Conservation (phyloP, 2,113 vertebrate genomes). For the Herpetotheres cachinnans region DNA sequence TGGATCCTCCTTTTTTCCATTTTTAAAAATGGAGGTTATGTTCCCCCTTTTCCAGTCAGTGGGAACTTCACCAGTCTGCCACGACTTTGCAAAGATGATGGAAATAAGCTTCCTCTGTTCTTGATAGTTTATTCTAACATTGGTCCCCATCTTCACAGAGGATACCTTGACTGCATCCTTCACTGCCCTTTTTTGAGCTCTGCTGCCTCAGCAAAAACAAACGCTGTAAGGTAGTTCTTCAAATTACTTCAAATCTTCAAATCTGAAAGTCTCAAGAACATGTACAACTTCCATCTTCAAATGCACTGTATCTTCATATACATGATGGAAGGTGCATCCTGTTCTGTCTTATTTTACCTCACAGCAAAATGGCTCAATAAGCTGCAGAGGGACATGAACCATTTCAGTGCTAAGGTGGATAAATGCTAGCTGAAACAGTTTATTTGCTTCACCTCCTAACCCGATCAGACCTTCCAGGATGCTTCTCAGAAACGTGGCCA, state of each 20-base stretch:
- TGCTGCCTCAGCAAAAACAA: background rate
- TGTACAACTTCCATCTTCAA: background rate
- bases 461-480: background rate
- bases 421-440: background rate
- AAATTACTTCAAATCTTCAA: background rate
- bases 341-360: background rate
- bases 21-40: too few relatives aligned
- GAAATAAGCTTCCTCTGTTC: background rate
- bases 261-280: background rate
- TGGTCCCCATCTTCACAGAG: background rate
- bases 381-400: background rate
- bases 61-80: too few relatives aligned
- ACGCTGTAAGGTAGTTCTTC: background rate
- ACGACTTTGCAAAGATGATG: too few relatives aligned
- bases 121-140: background rate
- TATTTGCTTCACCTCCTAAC: background rate
- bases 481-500: background rate
- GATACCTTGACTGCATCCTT: background rate
- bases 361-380: background rate
- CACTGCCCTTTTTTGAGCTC: background rate
- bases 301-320: background rate
- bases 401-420: background rate
- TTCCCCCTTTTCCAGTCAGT: too few relatives aligned
- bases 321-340: background rate
- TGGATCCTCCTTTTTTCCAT: too few relatives aligned